Conservation (phyloP, 2,797 vertebrate genomes). For the Taeniopygia guttata region DNA sequence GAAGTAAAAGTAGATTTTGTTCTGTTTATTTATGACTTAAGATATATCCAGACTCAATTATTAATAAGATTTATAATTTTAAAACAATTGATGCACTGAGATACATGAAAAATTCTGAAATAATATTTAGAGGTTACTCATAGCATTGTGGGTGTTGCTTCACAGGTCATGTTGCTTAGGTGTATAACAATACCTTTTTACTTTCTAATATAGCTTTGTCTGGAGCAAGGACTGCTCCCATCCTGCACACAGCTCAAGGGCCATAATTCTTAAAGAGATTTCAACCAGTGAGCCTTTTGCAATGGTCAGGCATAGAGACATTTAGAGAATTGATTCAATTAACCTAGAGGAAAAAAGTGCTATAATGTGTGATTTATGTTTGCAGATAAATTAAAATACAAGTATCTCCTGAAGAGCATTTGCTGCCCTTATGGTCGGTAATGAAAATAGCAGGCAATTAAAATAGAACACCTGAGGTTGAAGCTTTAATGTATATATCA, state of each 20-base stretch:
- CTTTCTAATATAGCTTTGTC: conserved; percentile 17
- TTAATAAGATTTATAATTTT: conserved; percentile 15
- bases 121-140: background rate
- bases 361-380: conserved; percentile 75
- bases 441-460: conserved; percentile 65
- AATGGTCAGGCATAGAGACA: conserved; percentile 65
- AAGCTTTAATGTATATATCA: background rate
- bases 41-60: conserved; percentile 22
- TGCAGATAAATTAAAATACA: conserved; percentile 74
- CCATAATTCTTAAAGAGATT: conserved; percentile 63
- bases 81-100: background rate
- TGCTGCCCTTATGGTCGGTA: conserved; percentile 45
- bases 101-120: conserved; percentile 1
- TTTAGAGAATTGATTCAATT: conserved; percentile 77
- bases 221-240: conserved; percentile 27
- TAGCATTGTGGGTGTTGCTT: background rate
- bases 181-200: background rate
- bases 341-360: conserved; percentile 63
- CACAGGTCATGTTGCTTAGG: conserved; percentile 12
- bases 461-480: conserved; percentile 52
- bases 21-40: conserved; percentile 4
- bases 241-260: conserved; percentile 35
- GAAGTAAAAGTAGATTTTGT: conserved; percentile 38
- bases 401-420: conserved; percentile 68
- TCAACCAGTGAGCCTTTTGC: conserved; percentile 56